These are phyloP conservation scores for Hermaeophaga mercurialis DNA, from an alignment of 2,888 invertebrate species.

Conservation along the genomic window DNA sequence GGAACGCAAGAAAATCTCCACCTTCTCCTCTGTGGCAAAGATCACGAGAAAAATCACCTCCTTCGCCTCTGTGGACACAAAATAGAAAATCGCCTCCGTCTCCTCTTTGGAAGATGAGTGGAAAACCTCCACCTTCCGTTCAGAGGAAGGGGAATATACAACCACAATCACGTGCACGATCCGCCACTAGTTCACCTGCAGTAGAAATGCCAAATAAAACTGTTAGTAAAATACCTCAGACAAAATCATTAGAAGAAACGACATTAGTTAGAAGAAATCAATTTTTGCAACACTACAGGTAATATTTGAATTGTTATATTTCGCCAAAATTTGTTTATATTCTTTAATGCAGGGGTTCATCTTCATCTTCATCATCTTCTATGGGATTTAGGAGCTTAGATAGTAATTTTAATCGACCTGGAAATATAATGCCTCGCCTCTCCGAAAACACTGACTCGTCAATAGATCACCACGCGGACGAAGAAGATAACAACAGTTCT, in stretches of 20 bases:
- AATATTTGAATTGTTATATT: too few species aligned
- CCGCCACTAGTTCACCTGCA: conserved; percentile 32
- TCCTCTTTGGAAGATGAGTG: conserved; percentile 29
- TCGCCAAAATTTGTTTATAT: too few species aligned
- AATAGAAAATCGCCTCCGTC: conserved; percentile 20
- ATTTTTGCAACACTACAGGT: conserved; percentile 28
- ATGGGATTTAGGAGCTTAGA: conserved; percentile 70
- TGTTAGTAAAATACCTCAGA: conserved; percentile 57
- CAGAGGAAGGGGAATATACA: conserved; percentile 51
- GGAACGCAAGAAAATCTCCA: conserved; percentile 15
- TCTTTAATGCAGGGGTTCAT: conserved; percentile 60
- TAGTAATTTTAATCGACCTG: conserved; percentile 57
- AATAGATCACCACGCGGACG: conserved; percentile 58
- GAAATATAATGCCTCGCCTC: conserved; percentile 55
- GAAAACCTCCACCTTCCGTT: conserved; percentile 15
- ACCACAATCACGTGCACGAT: conserved; percentile 44
- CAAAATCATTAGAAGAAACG: conserved; percentile 62
- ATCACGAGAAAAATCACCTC: conserved; percentile 12
- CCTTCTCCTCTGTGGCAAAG: conserved; percentile 18
- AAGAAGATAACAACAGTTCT: conserved; percentile 61
- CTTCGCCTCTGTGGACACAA: conserved; percentile 21
- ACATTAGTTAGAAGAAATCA: conserved; percentile 57
- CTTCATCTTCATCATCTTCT: conserved; percentile 63
- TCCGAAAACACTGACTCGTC: conserved; percentile 62
- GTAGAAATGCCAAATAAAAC: conserved; percentile 39